Conservation (phyloP, 2,888 invertebrate genomes). For the Falcaria lacertinaria region DNA sequence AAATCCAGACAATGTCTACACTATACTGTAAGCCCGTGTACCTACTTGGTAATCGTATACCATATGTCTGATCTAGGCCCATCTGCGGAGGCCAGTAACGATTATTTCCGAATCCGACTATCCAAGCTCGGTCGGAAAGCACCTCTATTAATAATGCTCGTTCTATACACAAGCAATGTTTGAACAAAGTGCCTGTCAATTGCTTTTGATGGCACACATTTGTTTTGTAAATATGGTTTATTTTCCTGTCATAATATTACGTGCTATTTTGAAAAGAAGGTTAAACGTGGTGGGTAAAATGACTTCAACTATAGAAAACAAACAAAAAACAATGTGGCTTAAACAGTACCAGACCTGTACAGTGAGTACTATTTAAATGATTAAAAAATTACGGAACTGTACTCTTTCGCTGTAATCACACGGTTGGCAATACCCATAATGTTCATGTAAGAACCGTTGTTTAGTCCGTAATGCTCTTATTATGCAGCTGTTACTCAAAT, state of each 20-base stretch:
- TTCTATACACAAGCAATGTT: conserved; percentile 10
- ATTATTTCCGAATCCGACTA: conserved; percentile 19
- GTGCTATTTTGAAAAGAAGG: no score
- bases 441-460: not conserved
- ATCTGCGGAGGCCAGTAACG: conserved; percentile 24
- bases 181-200: conserved; percentile 2
- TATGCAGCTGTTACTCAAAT: not conserved
- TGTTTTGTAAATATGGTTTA: no score
- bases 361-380: no score
- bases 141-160: conserved; percentile 26
- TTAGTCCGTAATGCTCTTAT: not conserved
- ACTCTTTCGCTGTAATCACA: not conserved
- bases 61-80: conserved; percentile 13
- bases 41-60: not conserved
- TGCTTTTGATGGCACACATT: not conserved
- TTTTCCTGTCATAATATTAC: no score
- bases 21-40: not conserved
- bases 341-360: no score
- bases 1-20: not conserved
- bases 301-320: no score
- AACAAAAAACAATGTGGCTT: no score
- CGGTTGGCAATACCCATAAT: not conserved
- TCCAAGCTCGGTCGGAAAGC: conserved; percentile 13
- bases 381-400: not conserved
- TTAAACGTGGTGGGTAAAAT: no score